Evolutionary conservation across 2,797 vertebrate genomes (phyloP).

Genomic region (Kryptopterus vitreolus): DNA sequence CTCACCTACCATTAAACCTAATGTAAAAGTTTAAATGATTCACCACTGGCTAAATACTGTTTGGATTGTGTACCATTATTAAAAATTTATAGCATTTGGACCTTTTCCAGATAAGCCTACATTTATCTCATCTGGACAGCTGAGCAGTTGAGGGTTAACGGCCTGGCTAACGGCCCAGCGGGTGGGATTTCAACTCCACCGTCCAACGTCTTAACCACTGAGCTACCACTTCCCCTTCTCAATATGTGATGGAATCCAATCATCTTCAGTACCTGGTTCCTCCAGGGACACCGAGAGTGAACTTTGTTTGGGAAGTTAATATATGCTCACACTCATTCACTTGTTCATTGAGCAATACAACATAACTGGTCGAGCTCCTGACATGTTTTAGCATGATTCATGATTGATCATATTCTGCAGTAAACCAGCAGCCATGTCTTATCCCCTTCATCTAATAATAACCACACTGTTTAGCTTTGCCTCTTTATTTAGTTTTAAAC

Average conservation of each 20-base stretch:
- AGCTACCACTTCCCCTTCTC: background rate
- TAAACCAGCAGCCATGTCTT: background rate
- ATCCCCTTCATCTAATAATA: constrained; percentile 6
- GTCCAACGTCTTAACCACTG: too few relatives aligned
- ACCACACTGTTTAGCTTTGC: constrained; percentile 13
- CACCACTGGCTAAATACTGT: background rate
- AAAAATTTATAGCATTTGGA: background rate
- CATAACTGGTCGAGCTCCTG: background rate
- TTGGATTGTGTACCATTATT: background rate
- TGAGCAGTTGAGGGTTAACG: too few relatives aligned
- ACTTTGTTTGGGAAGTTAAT: background rate
- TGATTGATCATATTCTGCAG: background rate
- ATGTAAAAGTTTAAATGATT: background rate
- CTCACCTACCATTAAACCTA: background rate
- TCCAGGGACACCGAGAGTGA: background rate
- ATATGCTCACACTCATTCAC: background rate
- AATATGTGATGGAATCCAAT: background rate
- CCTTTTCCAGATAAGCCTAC: background rate
- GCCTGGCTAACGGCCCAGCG: too few relatives aligned
- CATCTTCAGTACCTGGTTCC: background rate
- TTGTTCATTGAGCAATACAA: background rate
- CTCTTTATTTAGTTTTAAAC: constrained; percentile 13
- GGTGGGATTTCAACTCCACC: too few relatives aligned
- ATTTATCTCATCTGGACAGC: too few relatives aligned
- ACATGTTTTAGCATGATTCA: background rate